phyloP scores from a whole-genome alignment of 2,797 vertebrate genomes.

The Melopsittacus undulatus region DNA sequence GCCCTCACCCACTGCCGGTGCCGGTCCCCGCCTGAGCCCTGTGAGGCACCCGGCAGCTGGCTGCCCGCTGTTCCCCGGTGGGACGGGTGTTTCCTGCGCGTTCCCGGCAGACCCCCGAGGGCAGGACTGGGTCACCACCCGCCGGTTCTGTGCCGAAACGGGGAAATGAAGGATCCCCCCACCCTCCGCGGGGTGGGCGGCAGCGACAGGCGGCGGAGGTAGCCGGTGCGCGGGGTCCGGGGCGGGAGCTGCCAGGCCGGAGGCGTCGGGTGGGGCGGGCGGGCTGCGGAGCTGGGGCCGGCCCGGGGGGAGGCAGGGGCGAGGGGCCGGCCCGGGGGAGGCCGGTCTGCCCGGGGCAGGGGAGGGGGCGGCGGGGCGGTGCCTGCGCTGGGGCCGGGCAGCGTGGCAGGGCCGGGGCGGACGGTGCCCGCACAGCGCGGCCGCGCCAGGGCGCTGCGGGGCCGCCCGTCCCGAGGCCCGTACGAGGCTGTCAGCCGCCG shows the following conservation, averaged over 20 bases:
- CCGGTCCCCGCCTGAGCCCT: too few relatives aligned
- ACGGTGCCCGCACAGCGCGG: slow-evolving; percentile 15
- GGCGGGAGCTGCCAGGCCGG: background rate
- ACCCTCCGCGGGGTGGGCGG: too few relatives aligned
- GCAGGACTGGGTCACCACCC: too few relatives aligned
- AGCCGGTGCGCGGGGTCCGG: background rate
- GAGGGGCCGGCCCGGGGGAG: background rate
- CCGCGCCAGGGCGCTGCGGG: background rate
- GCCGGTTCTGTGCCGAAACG: background rate
- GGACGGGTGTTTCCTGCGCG: background rate
- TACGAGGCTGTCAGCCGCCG: slow-evolving; percentile 37
- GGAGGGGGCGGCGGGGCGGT: background rate
- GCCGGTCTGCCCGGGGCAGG: background rate
- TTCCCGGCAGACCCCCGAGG: background rate
- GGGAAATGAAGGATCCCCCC: background rate
- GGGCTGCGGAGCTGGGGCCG: too few relatives aligned
- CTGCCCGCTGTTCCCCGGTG: background rate
- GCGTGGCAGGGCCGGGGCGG: background rate
- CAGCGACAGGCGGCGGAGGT: background rate
- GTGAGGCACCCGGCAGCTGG: background rate
- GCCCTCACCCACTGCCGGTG: background rate
- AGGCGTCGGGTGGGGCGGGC: background rate
- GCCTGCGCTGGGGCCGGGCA: background rate
- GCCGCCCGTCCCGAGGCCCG: slow-evolving; percentile 28
- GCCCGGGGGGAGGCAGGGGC: background rate